Base-by-base conservation (phyloP, 2,888 invertebrate genomes). In the Macroteleia sp. region DNA sequence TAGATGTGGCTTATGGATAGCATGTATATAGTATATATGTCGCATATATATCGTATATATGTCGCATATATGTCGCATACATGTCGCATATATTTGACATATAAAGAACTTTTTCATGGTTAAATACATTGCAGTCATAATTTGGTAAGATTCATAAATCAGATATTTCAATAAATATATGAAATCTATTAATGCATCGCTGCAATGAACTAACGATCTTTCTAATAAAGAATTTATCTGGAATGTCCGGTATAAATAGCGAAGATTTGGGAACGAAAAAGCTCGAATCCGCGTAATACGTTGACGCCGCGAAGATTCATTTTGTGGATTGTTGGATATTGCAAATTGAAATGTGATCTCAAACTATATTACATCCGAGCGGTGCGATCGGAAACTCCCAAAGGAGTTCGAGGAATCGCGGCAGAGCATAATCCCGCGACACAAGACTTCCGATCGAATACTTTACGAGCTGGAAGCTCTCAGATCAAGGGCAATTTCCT, bases 301-400 rank as follows among this genome's bases (percentile, higher is more conserved):
- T 56, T 30, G 41, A 34, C 62, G 44, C 28, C 12, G 16, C 52
- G 30, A 17, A 64, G 66, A 71, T 66, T 71, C 59, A 77, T 77
- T 77, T 71, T 77, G 57, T 42, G 66, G 57, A 17, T 42, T 59
- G 42, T 41, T 77, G 77, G 64, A 71, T 77, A 77, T 77, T 77
- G 77, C 71, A 77, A 77, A 77, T 77, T 77, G 77, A 77, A 77
- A 77, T 77, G 71, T 66, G 70, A 77, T 77, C 77, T 73, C 77
- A 61, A 67, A 77, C 66, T 73, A 62, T 73, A 73, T 77, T 70
- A 77, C 70, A 73, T 62, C 36, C 46, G 39, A 50, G 28, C 56
- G 56, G 61, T 48, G 71, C 54, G 71, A 77, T 77, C 71, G 56
- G 54, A 77, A 73, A 67, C 71, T 77, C 77, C 71, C 77, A 57